Conservation (phyloP, 1,140 invertebrate genomes). For the Sitobion miscanthi region DNA sequence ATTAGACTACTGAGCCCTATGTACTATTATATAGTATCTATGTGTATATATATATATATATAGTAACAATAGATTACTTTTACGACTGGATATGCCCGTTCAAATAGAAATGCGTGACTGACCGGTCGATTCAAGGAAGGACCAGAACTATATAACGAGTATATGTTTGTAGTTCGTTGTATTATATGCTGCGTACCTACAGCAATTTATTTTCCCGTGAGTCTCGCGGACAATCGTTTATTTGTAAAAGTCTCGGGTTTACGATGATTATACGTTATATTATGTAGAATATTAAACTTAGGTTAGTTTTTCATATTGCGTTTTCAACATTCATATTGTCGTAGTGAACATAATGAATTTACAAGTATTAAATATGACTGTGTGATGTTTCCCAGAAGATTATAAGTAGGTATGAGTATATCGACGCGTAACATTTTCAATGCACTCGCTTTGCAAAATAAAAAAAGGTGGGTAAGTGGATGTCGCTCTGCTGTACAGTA, state of each 20-base stretch:
- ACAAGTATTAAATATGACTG: background rate
- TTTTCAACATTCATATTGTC: background rate
- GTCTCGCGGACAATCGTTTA: background rate
- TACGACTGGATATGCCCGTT: background rate
- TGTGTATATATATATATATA: too few relatives aligned
- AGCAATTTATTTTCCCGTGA: background rate
- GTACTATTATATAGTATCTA: background rate
- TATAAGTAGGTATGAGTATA: background rate
- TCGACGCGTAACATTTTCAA: background rate
- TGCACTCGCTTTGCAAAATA: too few relatives aligned
- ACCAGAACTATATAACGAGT: background rate
- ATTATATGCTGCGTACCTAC: background rate
- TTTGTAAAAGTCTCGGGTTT: background rate
- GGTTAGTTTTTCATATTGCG: background rate
- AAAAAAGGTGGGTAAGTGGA: too few relatives aligned
- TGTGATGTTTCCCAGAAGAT: background rate
- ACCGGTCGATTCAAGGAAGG: background rate
- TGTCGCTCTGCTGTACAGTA: too few relatives aligned
- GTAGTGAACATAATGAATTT: background rate
- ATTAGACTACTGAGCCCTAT: background rate
- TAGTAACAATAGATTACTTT: background rate
- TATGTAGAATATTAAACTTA: background rate
- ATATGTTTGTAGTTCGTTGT: background rate
- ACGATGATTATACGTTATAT: background rate
- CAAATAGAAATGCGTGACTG: conserved; percentile 8